Percentiles rank a stretch among this genome's conserved stretches.
Evolutionary conservation across 92 coral and sea anemone species (phyloP).

Genomic region (Pocillopora grandis): DNA sequence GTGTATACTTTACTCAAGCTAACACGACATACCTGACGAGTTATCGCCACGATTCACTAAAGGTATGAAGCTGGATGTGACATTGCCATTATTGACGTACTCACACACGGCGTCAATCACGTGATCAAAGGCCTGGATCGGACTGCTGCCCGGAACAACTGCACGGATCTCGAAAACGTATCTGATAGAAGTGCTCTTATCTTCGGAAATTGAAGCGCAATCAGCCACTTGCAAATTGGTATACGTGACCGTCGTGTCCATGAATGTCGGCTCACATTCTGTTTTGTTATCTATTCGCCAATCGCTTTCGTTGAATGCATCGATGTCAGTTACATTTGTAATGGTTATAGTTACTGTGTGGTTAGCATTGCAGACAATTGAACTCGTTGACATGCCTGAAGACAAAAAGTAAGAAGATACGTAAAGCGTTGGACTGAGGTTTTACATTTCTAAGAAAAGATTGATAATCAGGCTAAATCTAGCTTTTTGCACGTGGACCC

Average conservation of each 20-base stretch:
- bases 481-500: no score
- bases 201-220: neutral
- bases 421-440: no score
- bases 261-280: neutral
- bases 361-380: neutral
- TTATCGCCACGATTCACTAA: neutral
- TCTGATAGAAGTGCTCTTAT: neutral
- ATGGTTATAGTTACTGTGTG: constrained; percentile 8
- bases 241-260: neutral
- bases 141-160: neutral
- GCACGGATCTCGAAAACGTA: constrained; percentile 2
- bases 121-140: neutral
- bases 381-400: neutral
- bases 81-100: neutral
- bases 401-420: neutral
- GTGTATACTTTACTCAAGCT: neutral
- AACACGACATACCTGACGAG: neutral
- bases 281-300: neutral
- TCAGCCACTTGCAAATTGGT: neutral
- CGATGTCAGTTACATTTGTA: neutral
- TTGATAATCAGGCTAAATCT: no score
- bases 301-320: neutral
- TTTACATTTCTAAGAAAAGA: no score
- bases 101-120: neutral
- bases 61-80: neutral